phyloP scores from a whole-genome alignment of 2,888 invertebrate genomes.

The Malthinus seriepunctatus region DNA sequence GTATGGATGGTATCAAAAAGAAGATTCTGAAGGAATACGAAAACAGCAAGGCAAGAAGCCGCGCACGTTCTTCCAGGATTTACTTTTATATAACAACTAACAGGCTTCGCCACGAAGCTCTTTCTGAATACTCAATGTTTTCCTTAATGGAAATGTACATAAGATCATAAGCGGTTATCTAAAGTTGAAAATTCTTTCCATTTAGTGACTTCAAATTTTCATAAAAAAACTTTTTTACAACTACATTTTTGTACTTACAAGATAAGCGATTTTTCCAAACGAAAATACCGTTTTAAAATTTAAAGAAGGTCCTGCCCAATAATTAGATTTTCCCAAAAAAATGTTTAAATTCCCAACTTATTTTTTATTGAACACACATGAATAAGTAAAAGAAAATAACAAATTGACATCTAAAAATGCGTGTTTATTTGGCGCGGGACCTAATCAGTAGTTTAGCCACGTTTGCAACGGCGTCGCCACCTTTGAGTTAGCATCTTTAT shows the following conservation, averaged over 20 bases:
- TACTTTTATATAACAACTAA: constrained; percentile 54
- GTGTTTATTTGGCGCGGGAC: constrained; percentile 37
- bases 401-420: constrained; percentile 37
- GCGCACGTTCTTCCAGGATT: constrained; percentile 51
- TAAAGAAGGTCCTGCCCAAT: background rate
- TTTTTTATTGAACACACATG: background rate
- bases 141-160: constrained; percentile 53
- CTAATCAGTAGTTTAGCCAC: constrained; percentile 38
- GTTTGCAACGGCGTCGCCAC: constrained; percentile 34
- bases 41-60: constrained; percentile 45
- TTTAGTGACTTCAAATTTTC: background rate
- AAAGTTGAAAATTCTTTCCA: constrained; percentile 17
- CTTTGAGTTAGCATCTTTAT: constrained; percentile 36
- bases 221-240: background rate
- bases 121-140: constrained; percentile 50
- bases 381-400: background rate
- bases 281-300: too few relatives aligned
- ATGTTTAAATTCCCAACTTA: background rate
- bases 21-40: constrained; percentile 43
- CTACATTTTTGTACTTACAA: too few relatives aligned
- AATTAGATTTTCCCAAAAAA: background rate
- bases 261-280: too few relatives aligned
- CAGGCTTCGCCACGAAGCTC: constrained; percentile 50
- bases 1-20: constrained; percentile 43
- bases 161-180: constrained; percentile 46